Evolutionary conservation across 2,888 invertebrate genomes (phyloP).

Genomic region (Euplexia lucipara): DNA sequence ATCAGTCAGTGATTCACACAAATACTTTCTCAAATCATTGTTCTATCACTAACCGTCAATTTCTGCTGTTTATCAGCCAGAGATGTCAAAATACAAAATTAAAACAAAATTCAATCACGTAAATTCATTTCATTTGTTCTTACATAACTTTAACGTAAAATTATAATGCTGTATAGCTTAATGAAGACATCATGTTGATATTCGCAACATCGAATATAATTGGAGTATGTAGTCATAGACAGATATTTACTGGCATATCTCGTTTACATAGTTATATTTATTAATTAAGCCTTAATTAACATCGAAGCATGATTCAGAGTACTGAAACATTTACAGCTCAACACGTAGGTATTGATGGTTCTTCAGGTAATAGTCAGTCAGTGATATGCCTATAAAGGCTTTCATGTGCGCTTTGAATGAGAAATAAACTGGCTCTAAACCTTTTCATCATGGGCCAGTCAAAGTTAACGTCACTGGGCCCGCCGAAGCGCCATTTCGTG

Average conservation of each 20-base stretch:
- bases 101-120: too few species aligned
- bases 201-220: slow-evolving; percentile 15
- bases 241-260: slow-evolving; percentile 19
- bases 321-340: slow-evolving; percentile 34
- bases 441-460: slow-evolving; percentile 67
- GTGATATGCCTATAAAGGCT: slow-evolving; percentile 58
- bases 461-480: slow-evolving; percentile 63
- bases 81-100: too few species aligned
- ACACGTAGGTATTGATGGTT: slow-evolving; percentile 36
- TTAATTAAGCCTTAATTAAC: slow-evolving; percentile 40
- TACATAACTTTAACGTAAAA: neutral
- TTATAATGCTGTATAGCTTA: neutral
- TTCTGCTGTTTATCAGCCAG: too few species aligned
- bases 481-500: slow-evolving; percentile 64
- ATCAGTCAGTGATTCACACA: too few species aligned
- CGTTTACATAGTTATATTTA: slow-evolving; percentile 21
- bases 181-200: slow-evolving; percentile 29
- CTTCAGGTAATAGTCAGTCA: slow-evolving; percentile 37
- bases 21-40: too few species aligned
- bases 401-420: slow-evolving; percentile 56
- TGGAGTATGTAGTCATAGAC: slow-evolving; percentile 17
- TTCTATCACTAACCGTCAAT: too few species aligned
- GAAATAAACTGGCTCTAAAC: slow-evolving; percentile 62
- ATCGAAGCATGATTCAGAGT: slow-evolving; percentile 23
- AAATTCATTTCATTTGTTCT: too few species aligned